Evolutionary conservation across 2,797 vertebrate genomes (phyloP).

Genomic region (Yasuhikotakia modesta): DNA sequence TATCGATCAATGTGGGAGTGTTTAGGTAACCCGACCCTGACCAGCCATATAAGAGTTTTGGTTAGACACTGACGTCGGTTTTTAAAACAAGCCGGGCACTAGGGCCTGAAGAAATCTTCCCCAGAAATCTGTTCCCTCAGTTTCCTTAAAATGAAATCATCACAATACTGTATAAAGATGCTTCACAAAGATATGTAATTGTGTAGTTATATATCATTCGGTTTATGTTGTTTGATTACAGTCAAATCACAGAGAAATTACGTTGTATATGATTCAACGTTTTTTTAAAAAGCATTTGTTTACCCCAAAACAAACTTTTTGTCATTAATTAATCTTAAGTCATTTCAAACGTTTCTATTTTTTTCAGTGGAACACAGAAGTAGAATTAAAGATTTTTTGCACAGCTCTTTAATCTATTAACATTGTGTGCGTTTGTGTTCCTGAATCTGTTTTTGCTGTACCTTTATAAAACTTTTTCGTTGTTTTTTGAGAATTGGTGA

Average conservation of each 20-base stretch:
- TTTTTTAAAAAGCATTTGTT: neutral
- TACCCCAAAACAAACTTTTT: constrained; percentile 5
- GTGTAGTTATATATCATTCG: constrained; percentile 2
- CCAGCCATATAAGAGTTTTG: neutral
- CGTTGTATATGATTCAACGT: neutral
- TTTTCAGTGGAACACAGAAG: no score
- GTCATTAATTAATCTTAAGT: neutral
- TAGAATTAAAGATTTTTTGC: no score
- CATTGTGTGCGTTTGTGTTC: no score
- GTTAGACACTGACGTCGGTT: neutral
- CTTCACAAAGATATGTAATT: neutral
- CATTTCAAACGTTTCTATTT: neutral
- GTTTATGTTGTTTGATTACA: neutral
- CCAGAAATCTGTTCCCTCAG: neutral
- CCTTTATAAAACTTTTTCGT: no score
- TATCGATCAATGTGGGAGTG: constrained; percentile 79
- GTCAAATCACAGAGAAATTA: neutral
- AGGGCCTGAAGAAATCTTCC: neutral
- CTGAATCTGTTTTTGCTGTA: no score
- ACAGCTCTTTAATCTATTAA: no score
- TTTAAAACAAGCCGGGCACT: constrained; percentile 5
- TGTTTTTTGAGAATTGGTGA: no score
- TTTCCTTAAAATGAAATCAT: neutral
- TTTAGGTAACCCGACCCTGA: constrained; percentile 67
- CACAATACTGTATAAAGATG: constrained; percentile 27